Conservation (phyloP, 2,888 invertebrate genomes). For the Ommatoiulus sabulosus region DNA sequence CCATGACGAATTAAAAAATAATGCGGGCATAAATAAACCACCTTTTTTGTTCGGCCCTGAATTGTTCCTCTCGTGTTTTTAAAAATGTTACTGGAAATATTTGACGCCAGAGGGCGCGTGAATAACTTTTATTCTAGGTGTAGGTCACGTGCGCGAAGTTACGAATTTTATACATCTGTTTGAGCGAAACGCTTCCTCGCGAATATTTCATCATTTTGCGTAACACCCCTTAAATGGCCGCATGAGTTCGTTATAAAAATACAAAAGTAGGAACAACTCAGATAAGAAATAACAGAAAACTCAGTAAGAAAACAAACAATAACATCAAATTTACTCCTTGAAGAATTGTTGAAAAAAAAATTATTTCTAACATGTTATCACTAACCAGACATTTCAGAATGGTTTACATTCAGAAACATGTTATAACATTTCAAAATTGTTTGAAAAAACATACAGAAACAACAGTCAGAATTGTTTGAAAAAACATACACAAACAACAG, state of each 20-base stretch:
- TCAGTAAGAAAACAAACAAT: too few species aligned
- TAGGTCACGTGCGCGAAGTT: not conserved
- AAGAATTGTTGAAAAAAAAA: too few species aligned
- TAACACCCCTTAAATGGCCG: too few species aligned
- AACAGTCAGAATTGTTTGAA: too few species aligned
- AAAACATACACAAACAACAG: too few species aligned
- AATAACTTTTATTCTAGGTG: not conserved
- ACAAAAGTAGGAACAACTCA: too few species aligned
- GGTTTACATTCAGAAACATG: not conserved
- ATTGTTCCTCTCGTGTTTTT: not conserved
- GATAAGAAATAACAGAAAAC: too few species aligned
- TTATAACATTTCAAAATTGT: not conserved
- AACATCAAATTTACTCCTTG: too few species aligned
- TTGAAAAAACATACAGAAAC: too few species aligned
- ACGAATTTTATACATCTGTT: not conserved
- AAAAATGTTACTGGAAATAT: not conserved
- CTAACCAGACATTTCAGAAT: too few species aligned
- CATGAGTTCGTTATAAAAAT: too few species aligned
- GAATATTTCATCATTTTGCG: not conserved
- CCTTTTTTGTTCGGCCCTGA: not conserved
- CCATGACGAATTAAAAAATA: slow-evolving; percentile 51
- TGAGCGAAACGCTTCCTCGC: not conserved
- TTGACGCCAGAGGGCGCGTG: slow-evolving; percentile 45
- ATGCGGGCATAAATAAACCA: slow-evolving; percentile 42
- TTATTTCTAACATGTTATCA: too few species aligned